These are phyloP conservation scores for Ctenoplectra terminalis DNA, from an alignment of 1,140 invertebrate species.

Conservation along the genomic window DNA sequence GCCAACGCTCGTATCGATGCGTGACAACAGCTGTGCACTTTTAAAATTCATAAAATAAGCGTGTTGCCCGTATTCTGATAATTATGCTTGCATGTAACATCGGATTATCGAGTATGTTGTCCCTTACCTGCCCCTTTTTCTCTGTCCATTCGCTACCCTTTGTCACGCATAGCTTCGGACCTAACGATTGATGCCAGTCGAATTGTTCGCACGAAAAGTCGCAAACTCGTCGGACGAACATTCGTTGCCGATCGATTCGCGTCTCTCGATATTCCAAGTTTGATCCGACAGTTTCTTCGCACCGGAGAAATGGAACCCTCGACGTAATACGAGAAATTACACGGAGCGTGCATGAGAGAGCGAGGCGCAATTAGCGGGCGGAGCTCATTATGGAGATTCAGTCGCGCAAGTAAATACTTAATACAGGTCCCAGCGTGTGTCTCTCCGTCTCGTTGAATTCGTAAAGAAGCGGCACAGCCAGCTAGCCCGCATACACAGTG, in stretches of 20 bases:
- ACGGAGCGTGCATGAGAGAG: slow-evolving; percentile 26
- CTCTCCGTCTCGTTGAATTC: slow-evolving; percentile 67
- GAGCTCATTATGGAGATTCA: slow-evolving; percentile 74
- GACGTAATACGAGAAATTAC: background rate
- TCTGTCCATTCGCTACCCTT: background rate
- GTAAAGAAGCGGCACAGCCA: slow-evolving; percentile 57
- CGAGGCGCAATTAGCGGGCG: slow-evolving; percentile 71
- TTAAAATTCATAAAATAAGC: slow-evolving; percentile 49
- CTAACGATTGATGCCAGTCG: background rate
- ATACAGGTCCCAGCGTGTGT: slow-evolving; percentile 61
- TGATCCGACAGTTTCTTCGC: too few relatives aligned
- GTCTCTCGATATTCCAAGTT: too few relatives aligned
- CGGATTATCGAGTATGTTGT: slow-evolving; percentile 17
- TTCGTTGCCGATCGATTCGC: background rate
- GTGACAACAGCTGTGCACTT: slow-evolving; percentile 47
- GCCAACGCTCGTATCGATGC: slow-evolving; percentile 14
- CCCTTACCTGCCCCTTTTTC: background rate
- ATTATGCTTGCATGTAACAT: slow-evolving; percentile 31
- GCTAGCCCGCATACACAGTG: slow-evolving; percentile 68
- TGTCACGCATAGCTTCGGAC: slow-evolving; percentile 17
- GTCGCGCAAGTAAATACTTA: slow-evolving; percentile 74
- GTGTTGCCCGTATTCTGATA: slow-evolving; percentile 37
- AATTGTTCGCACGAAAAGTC: too few relatives aligned
- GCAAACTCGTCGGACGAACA: too few relatives aligned
- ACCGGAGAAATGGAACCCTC: background rate